Evolutionary conservation across 2,113 vertebrate genomes (phyloP).

Genomic region (Lampris megalopsis): DNA sequence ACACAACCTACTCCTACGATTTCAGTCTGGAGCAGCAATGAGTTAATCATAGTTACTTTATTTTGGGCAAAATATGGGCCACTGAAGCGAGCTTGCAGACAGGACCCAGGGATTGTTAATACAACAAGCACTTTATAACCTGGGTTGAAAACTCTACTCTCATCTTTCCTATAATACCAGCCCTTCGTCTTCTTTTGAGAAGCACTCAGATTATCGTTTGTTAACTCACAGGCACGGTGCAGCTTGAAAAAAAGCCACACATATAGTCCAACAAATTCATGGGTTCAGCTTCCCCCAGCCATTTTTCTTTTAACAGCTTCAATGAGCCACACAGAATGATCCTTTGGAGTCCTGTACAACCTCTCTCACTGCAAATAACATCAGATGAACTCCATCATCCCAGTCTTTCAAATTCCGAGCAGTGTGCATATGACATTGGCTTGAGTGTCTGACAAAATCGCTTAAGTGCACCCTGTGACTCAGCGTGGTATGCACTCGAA

Average conservation of each 20-base stretch:
- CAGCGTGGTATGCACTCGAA: conserved; percentile 18
- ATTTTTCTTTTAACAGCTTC: conserved; percentile 10
- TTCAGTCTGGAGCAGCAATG: conserved; percentile 9
- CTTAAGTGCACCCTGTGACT: conserved; percentile 19
- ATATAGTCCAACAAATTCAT: too few relatives aligned
- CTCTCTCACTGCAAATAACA: conserved; percentile 14
- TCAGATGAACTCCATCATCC: conserved; percentile 16
- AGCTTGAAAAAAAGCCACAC: neutral
- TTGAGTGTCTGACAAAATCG: conserved; percentile 17
- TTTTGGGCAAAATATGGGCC: neutral
- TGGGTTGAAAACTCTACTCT: neutral
- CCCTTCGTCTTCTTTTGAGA: too few relatives aligned
- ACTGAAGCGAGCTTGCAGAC: conserved; percentile 4
- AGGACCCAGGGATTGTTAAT: conserved; percentile 6
- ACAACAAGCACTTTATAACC: conserved; percentile 21
- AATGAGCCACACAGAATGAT: conserved; percentile 18
- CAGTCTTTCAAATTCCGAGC: conserved; percentile 1
- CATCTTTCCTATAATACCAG: conserved; percentile 5
- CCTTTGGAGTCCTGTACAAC: conserved; percentile 1
- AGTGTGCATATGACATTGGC: neutral
- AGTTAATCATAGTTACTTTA: conserved; percentile 8
- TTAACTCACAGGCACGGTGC: neutral
- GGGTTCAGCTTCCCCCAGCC: neutral
- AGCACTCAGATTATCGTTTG: neutral
- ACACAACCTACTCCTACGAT: neutral